Evolutionary conservation across 1,140 invertebrate species (phyloP).

Genomic region (Steinernema khuongi): DNA sequence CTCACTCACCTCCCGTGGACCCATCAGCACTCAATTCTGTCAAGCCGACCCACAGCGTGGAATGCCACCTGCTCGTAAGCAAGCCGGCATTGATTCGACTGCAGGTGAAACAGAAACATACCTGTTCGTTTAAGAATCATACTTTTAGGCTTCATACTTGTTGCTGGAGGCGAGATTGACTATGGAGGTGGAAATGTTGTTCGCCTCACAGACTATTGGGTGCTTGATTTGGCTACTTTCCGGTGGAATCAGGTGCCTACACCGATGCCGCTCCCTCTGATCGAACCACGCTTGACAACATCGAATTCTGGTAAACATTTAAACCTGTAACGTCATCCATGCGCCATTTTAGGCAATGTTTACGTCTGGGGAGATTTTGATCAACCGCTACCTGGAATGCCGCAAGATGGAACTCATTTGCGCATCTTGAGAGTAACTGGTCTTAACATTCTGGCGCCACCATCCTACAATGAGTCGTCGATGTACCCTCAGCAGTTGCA

Average conservation of each 20-base stretch:
- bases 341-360: slow-evolving; percentile 44
- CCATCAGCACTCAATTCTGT: slow-evolving; percentile 52
- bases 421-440: slow-evolving; percentile 50
- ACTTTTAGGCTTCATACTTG: slow-evolving; percentile 47
- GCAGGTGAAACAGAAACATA: slow-evolving; percentile 31
- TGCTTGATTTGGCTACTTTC: slow-evolving; percentile 50
- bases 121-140: slow-evolving; percentile 10
- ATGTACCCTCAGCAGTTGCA: no score
- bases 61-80: slow-evolving; percentile 50
- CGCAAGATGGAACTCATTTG: slow-evolving; percentile 50
- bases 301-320: slow-evolving; percentile 52
- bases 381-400: slow-evolving; percentile 57
- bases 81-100: slow-evolving; percentile 53
- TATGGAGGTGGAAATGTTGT: slow-evolving; percentile 49
- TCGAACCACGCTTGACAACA: slow-evolving; percentile 55
- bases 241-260: slow-evolving; percentile 56
- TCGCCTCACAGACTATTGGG: slow-evolving; percentile 55
- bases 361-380: slow-evolving; percentile 59
- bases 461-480: slow-evolving; percentile 25
- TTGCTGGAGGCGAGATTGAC: slow-evolving; percentile 57
- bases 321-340: slow-evolving; percentile 18
- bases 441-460: slow-evolving; percentile 29
- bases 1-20: slow-evolving; percentile 42
- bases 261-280: slow-evolving; percentile 55
- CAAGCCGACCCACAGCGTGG: slow-evolving; percentile 49